A percentile compares a stretch with the other conserved stretches of the same genome.
These are phyloP conservation scores for Bombus pyrosoma DNA, from an alignment of 1,140 invertebrate species.

Conservation along the genomic window DNA sequence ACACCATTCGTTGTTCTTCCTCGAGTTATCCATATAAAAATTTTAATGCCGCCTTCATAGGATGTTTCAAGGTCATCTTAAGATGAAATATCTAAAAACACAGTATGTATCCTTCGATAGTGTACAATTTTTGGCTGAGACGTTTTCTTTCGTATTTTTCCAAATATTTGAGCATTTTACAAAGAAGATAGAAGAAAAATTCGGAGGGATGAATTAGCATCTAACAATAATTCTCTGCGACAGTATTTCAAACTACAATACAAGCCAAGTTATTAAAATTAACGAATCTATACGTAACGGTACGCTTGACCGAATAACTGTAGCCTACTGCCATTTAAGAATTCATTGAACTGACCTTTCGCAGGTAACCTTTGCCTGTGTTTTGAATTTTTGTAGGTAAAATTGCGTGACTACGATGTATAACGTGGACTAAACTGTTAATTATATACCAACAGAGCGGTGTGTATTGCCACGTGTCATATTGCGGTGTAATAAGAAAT, in stretches of 20 bases:
- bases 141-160: too few relatives aligned
- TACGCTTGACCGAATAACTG: not conserved
- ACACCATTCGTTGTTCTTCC: too few relatives aligned
- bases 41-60: too few relatives aligned
- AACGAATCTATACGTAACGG: not conserved
- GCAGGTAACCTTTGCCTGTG: not conserved
- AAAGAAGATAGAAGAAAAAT: too few relatives aligned
- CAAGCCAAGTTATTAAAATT: not conserved
- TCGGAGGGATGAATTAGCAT: not conserved
- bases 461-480: not conserved
- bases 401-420: not conserved
- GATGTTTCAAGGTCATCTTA: too few relatives aligned
- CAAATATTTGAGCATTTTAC: too few relatives aligned
- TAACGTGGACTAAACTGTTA: not conserved
- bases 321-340: slow-evolving; percentile 3
- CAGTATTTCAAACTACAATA: not conserved
- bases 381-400: not conserved
- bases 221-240: not conserved
- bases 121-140: too few relatives aligned
- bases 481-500: not conserved
- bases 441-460: not conserved
- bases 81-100: too few relatives aligned
- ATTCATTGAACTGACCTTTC: not conserved
- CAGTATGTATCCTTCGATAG: too few relatives aligned
- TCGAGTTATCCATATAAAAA: too few relatives aligned